Evolutionary conservation across 53 echinoderm and acorn worm species (phyloP), one percentile per base, ranked within the genome.

Genomic region (Echinarachnius parma): DNA sequence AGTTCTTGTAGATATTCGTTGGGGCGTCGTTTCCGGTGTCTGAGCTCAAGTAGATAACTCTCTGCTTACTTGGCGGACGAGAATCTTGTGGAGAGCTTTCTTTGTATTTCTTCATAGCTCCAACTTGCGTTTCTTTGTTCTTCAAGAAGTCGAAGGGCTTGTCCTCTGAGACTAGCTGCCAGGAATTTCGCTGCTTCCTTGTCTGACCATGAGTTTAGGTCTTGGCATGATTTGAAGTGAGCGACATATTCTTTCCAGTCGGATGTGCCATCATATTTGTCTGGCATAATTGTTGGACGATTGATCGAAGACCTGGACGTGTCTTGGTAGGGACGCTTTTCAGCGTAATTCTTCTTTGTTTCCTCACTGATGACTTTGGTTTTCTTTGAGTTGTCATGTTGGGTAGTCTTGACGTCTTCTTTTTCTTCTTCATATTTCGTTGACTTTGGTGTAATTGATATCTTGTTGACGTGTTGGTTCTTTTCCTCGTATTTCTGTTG

Each of bases 1-100:
- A 67, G 67, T 31, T 67, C 67, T 49, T 67, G 48, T 3, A 67
- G 18, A 28, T 48, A 67, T 67, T 50, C 67, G 2, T 49, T 31
- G 1, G 48, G 30, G 0, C 25, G 27, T 48, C 52, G 28, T 15
- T 49, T 48, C 7, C 67, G 48, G 3, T n/a, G 3, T 1, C 50
- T 3, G 1, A 67, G 67, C 31, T 67, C 67, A 19, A 67, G 32
- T 9, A 67, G 67, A 29, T 67, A 49, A 22, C 4, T 67, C 14
- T 67, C 50, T 31, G 67, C 49, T 22, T 67, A 50, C 14, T 67
- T 67, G 20, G 48, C 31, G 5, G 48, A 21, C 28, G 67, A 67
- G 39, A 67, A 67, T 21, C 67, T 27, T 4, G 47, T 67, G 21
- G 67, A 15, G 2, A 67, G 67, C 20, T 9, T 67, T 4, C 1